phyloP scores from a whole-genome alignment of 2,888 invertebrate genomes.

The Iselma pallidipennis region DNA sequence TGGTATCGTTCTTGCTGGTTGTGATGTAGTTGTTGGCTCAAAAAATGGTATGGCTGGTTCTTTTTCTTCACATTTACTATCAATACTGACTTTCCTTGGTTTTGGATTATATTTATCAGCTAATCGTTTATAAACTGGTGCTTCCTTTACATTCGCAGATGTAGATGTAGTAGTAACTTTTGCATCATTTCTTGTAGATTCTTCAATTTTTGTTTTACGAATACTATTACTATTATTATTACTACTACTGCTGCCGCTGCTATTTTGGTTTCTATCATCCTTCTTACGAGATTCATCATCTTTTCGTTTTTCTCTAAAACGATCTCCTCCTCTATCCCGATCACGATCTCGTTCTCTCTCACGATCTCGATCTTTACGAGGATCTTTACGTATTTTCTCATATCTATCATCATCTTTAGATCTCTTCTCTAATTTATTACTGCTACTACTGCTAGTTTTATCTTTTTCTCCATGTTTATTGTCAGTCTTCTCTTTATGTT shows the following conservation, averaged over 20 bases:
- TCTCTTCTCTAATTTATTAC: conserved; percentile 5
- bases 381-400: conserved; percentile 9
- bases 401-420: conserved; percentile 18
- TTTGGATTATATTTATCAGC: conserved; percentile 58
- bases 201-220: conserved; percentile 10
- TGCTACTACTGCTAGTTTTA: conserved; percentile 5
- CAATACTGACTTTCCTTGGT: conserved; percentile 44
- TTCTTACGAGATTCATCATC: conserved; percentile 21
- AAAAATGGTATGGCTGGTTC: background rate
- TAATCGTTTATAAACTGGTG: conserved; percentile 41
- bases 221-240: background rate
- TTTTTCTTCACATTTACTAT: conserved; percentile 32
- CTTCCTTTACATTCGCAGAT: background rate
- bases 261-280: conserved; percentile 7
- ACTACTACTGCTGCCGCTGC: background rate
- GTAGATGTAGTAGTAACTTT: background rate
- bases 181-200: background rate
- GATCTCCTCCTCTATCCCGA: conserved; percentile 3
- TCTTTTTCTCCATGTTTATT: conserved; percentile 19
- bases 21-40: background rate
- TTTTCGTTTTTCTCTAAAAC: conserved; percentile 11
- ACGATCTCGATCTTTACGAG: conserved; percentile 15
- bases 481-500: conserved; percentile 1
- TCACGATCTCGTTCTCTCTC: conserved; percentile 16
- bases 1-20: no score